phyloP scores from a whole-genome alignment of 2,797 vertebrate genomes.

The Liasis olivaceus region DNA sequence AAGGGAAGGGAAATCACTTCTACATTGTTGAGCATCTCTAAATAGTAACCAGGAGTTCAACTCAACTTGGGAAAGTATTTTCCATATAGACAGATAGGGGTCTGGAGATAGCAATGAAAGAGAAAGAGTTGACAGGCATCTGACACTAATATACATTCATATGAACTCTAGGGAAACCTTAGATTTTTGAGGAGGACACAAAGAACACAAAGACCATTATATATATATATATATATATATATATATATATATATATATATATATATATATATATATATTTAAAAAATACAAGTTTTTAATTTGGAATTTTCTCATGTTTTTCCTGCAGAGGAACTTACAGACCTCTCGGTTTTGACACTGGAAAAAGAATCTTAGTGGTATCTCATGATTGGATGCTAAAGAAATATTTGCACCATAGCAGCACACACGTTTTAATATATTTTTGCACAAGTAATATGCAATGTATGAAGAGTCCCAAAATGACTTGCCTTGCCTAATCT shows the following conservation, averaged over 20 bases:
- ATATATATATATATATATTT: no score
- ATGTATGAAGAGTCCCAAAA: slow-evolving; percentile 5
- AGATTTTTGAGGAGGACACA: background rate
- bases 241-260: no score
- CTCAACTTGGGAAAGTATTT: no score
- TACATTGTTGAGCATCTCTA: no score
- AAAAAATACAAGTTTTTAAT: background rate
- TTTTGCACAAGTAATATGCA: background rate
- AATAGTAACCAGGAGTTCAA: no score
- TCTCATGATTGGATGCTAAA: background rate
- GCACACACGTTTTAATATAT: background rate
- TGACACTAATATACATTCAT: background rate
- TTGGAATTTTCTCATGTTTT: background rate
- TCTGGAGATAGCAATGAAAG: background rate
- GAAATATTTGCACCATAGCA: background rate
- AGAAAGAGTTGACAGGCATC: background rate
- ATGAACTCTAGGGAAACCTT: background rate
- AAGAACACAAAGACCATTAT: background rate
- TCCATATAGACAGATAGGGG: no score
- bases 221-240: no score
- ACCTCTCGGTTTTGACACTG: background rate
- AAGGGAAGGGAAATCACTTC: no score
- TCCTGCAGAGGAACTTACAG: background rate
- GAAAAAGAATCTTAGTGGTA: background rate
- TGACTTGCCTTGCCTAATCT: slow-evolving; percentile 48